These are phyloP conservation scores for Phalanger gymnotis DNA, from an alignment of 2,797 vertebrate species.

Conservation along the genomic window DNA sequence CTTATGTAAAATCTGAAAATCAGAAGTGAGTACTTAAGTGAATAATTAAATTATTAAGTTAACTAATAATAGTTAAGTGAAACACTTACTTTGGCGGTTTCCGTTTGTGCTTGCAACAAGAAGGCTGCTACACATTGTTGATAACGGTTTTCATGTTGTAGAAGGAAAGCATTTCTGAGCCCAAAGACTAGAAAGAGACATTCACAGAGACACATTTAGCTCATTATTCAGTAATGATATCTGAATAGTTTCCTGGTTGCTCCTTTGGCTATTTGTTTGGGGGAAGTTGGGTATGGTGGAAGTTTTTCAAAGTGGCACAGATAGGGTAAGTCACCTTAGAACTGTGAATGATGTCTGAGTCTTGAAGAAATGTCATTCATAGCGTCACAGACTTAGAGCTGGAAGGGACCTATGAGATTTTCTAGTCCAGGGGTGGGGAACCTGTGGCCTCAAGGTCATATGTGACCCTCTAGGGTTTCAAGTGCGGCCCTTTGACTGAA, in stretches of 20 bases:
- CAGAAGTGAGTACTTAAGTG: not conserved
- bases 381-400: not conserved
- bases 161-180: slow-evolving; percentile 91
- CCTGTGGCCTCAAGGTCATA: too few relatives aligned
- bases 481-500: too few relatives aligned
- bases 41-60: not conserved
- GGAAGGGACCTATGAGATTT: not conserved
- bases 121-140: slow-evolving; percentile 91
- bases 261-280: not conserved
- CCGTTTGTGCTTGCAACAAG: slow-evolving; percentile 91
- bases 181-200: slow-evolving; percentile 86
- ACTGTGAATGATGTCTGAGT: not conserved
- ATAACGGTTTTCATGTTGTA: slow-evolving; percentile 95
- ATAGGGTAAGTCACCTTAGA: not conserved
- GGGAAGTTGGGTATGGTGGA: not conserved
- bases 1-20: slow-evolving; percentile 1
- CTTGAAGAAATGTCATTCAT: not conserved
- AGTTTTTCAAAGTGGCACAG: not conserved
- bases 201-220: slow-evolving; percentile 45
- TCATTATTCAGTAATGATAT: slow-evolving; percentile 53
- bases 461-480: too few relatives aligned
- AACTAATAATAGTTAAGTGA: not conserved
- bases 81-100: slow-evolving; percentile 88
- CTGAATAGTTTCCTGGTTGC: not conserved
- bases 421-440: not conserved